phyloP scores from a whole-genome alignment of 2,113 vertebrate species.

The Reinhardtius hippoglossoides region DNA sequence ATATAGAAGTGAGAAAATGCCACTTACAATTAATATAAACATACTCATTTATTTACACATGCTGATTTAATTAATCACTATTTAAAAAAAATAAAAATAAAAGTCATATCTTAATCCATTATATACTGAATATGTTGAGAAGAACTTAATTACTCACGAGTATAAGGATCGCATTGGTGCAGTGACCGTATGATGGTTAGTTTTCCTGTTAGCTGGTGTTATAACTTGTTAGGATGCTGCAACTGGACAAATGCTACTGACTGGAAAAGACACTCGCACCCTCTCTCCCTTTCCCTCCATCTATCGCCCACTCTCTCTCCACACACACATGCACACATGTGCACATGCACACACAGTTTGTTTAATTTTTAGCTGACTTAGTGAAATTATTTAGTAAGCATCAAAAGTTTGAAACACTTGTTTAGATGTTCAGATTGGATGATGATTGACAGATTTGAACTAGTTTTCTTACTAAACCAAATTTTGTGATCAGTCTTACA shows the following conservation, averaged over 20 bases:
- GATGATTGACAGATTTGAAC: not conserved
- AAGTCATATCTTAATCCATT: not conserved
- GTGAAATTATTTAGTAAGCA: no score
- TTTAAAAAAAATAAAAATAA: no score
- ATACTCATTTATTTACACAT: no score
- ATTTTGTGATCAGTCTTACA: not conserved
- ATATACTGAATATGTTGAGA: not conserved
- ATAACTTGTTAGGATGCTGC: constrained; percentile 1
- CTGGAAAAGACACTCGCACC: not conserved
- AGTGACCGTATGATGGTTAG: not conserved
- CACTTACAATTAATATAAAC: not conserved
- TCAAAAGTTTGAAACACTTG: no score
- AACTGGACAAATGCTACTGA: not conserved
- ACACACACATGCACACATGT: not conserved
- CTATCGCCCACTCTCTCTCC: not conserved
- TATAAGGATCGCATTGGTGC: not conserved
- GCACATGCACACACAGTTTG: not conserved
- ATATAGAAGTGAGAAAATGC: not conserved
- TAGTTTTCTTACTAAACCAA: not conserved
- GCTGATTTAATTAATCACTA: no score
- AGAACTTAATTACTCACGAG: constrained; percentile 49
- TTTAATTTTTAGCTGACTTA: not conserved
- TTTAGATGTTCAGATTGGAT: not conserved
- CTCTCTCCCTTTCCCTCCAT: not conserved
- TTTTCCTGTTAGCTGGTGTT: constrained; percentile 20